phyloP scores from a whole-genome alignment of 2,888 invertebrate genomes.

The Chymomyza fuscimana region DNA sequence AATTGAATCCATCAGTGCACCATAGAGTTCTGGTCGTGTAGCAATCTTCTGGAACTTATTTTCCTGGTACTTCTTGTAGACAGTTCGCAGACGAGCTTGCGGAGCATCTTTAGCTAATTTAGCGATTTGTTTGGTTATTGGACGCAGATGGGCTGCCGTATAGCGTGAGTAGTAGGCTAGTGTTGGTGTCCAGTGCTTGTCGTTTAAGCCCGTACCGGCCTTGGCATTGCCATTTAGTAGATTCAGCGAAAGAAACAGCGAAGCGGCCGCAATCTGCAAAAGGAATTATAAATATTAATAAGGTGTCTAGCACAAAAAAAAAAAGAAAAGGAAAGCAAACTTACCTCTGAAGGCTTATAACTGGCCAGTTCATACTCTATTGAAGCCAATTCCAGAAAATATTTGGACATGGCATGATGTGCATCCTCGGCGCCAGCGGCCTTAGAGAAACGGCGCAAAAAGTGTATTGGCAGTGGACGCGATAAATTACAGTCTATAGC shows the following conservation, averaged over 20 bases:
- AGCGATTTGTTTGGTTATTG: slow-evolving; percentile 86
- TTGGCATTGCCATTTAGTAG: slow-evolving; percentile 73
- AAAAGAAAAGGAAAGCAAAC: slow-evolving; percentile 80
- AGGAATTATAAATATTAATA: neutral
- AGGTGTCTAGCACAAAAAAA: neutral
- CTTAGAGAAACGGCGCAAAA: slow-evolving; percentile 89
- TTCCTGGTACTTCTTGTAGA: slow-evolving; percentile 84
- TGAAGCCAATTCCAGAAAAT: slow-evolving; percentile 91
- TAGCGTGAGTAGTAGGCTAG: slow-evolving; percentile 89
- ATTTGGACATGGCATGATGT: slow-evolving; percentile 92
- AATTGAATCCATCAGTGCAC: slow-evolving; percentile 73
- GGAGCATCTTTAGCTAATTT: slow-evolving; percentile 85
- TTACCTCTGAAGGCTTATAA: slow-evolving; percentile 90
- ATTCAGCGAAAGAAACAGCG: slow-evolving; percentile 76
- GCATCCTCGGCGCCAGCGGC: slow-evolving; percentile 83
- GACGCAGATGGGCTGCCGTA: slow-evolving; percentile 84
- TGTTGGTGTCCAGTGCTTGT: slow-evolving; percentile 86
- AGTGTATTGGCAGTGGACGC: slow-evolving; percentile 92
- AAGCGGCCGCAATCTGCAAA: slow-evolving; percentile 77
- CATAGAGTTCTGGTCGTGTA: slow-evolving; percentile 82
- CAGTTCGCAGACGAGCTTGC: slow-evolving; percentile 85
- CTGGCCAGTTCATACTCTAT: slow-evolving; percentile 90
- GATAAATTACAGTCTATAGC: slow-evolving; percentile 90
- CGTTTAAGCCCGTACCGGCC: slow-evolving; percentile 61
- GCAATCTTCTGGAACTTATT: slow-evolving; percentile 84